These are phyloP conservation scores for Nilaparvata lugens DNA, from an alignment of 1,140 invertebrate species.

Conservation along the genomic window DNA sequence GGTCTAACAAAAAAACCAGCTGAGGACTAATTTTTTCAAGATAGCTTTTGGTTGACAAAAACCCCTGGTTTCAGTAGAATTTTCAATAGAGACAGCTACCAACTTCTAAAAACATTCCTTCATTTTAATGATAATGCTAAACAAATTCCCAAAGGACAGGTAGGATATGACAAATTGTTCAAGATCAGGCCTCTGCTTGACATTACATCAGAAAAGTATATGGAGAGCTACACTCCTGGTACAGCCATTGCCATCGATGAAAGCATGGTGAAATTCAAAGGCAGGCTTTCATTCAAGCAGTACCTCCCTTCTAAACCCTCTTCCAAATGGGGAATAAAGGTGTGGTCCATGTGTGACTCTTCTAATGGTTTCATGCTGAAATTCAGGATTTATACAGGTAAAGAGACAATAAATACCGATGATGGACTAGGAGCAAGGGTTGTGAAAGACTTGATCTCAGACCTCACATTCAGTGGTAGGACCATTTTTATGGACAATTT, in stretches of 20 bases:
- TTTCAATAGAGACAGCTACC: neutral
- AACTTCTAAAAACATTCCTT: neutral
- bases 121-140: constrained; percentile 28
- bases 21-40: neutral
- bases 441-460: constrained; percentile 21
- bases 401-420: constrained; percentile 12
- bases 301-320: constrained; percentile 33
- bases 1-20: neutral
- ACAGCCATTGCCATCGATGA: constrained; percentile 34
- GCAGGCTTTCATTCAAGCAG: constrained; percentile 30
- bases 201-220: constrained; percentile 7
- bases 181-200: constrained; percentile 23
- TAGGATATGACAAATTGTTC: constrained; percentile 26
- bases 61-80: neutral
- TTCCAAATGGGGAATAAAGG: constrained; percentile 21
- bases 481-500: constrained; percentile 25
- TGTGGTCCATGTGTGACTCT: constrained; percentile 16
- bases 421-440: constrained; percentile 22
- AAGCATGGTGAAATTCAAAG: constrained; percentile 32
- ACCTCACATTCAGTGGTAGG: constrained; percentile 20
- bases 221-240: constrained; percentile 17
- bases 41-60: neutral
- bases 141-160: constrained; percentile 14
- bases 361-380: constrained; percentile 11
- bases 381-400: constrained; percentile 21